Base-by-base conservation (phyloP, 1,140 invertebrate genomes). In the Camponotus vicinus region DNA sequence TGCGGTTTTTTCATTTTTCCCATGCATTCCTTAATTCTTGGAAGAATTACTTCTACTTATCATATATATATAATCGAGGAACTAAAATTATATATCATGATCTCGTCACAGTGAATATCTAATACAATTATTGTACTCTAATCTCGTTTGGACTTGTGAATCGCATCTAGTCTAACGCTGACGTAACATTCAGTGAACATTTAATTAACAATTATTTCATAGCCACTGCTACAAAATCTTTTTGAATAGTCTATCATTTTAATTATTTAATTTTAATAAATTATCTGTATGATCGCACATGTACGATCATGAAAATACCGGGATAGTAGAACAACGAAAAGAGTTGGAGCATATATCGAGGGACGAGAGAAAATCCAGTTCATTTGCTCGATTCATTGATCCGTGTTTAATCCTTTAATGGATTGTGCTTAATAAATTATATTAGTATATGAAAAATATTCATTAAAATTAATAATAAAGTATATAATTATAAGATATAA, bases 101-200 rank as follows among this genome's bases (percentile, higher is more conserved):
- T 79, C 13, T 59, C 15, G 13, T 61, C 40, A 18, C 42, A 63
- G 27, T 7, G 7, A 5, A 8, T 34, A 9, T 34, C 40, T 61
- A 73, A 45, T 61, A 75, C 9, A 83, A 75, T 82, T 82, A 82
- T 73, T 83, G 32, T 83, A 83, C 55, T 79, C 32, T 80, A 70
- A 70, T 80, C 13, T 67, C 45, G 7, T 66, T 69, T 37, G 21
- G 37, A 80, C 40, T 45, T 9, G 37, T 57, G 27, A 70, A 52
- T 55, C 42, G 27, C 70, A 15, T 45, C 67, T 83, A 82, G 71
- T 21, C 27, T 70, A 80, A 61, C 55, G 42, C 32, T 57, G 15
- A 40, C 21, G 21, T 73, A 83, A 73, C 69, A 75, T 75, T 75
- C 40, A 83, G 18, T 83, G 15, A 83, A 83, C 69, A 83, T 83